phyloP scores from a whole-genome alignment of 2,113 vertebrate genomes.

The Mesocricetus auratus region DNA sequence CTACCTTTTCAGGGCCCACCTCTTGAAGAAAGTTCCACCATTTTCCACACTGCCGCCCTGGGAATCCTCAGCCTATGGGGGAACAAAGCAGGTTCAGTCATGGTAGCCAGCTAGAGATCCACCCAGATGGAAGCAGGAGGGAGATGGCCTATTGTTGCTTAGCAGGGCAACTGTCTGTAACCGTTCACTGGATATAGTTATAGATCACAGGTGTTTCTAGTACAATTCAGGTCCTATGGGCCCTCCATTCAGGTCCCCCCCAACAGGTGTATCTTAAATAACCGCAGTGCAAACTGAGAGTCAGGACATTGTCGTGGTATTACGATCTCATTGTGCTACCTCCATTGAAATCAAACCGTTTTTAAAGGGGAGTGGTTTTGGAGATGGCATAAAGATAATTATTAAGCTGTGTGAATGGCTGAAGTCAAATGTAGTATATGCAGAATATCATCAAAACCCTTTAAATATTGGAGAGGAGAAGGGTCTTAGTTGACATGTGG shows the following conservation, averaged over 20 bases:
- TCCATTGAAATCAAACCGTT: background rate
- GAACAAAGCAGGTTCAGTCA: too few relatives aligned
- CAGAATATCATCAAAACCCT: background rate
- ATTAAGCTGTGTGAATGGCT: background rate
- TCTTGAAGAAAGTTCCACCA: background rate
- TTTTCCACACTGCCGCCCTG: background rate
- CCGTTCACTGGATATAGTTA: background rate
- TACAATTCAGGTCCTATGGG: too few relatives aligned
- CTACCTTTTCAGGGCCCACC: background rate
- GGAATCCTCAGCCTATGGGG: background rate
- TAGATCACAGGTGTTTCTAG: background rate
- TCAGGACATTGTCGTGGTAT: background rate
- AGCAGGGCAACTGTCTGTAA: background rate
- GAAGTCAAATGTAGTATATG: background rate
- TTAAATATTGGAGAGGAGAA: background rate
- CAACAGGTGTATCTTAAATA: accelerated
- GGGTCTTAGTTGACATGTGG: background rate
- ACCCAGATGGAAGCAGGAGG: background rate
- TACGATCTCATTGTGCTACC: accelerated
- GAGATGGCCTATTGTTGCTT: background rate
- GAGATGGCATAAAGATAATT: background rate
- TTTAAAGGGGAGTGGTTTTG: background rate
- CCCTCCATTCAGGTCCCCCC: too few relatives aligned
- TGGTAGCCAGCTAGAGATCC: background rate
- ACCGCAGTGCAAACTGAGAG: accelerated